Percentiles rank a stretch among this genome's conserved stretches.
phyloP scores from a whole-genome alignment of 2,797 vertebrate genomes.

The Crocidura indochinensis region DNA sequence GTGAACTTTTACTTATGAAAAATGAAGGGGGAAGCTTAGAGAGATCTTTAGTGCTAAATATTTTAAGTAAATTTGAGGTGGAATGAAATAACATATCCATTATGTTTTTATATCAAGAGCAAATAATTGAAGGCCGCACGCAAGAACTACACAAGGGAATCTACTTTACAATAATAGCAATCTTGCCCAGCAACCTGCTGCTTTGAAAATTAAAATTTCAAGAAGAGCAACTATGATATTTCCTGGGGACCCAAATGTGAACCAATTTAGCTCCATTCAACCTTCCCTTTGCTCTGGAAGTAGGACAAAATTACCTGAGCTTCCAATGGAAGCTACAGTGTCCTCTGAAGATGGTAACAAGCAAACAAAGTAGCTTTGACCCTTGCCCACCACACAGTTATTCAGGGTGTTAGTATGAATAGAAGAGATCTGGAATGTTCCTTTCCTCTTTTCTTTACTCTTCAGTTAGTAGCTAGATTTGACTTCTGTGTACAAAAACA shows the following conservation, averaged over 20 bases:
- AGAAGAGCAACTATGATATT: slow-evolving; percentile 33
- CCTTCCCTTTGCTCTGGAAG: background rate
- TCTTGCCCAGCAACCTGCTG: slow-evolving; percentile 1
- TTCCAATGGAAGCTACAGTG: background rate
- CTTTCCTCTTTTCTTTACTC: background rate
- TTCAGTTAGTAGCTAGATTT: background rate
- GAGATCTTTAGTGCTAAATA: background rate
- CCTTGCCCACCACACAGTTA: background rate
- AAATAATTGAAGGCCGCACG: slow-evolving; percentile 40
- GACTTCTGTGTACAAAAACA: too few relatives aligned
- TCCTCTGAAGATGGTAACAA: slow-evolving; percentile 1
- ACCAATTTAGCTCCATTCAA: background rate
- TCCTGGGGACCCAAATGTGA: slow-evolving; percentile 35
- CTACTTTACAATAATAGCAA: background rate
- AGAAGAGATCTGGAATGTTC: background rate
- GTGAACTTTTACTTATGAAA: background rate
- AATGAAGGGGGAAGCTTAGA: too few relatives aligned
- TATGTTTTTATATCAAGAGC: background rate
- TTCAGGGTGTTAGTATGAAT: background rate
- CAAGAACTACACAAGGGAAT: background rate
- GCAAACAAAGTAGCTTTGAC: background rate
- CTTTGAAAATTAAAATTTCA: slow-evolving; percentile 65
- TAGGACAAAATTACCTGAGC: background rate
- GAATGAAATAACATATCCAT: slow-evolving; percentile 7
- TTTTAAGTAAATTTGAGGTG: slow-evolving; percentile 13